Conservation (phyloP, 1,140 invertebrate species). For the Brachionus asplanchnoidis region DNA sequence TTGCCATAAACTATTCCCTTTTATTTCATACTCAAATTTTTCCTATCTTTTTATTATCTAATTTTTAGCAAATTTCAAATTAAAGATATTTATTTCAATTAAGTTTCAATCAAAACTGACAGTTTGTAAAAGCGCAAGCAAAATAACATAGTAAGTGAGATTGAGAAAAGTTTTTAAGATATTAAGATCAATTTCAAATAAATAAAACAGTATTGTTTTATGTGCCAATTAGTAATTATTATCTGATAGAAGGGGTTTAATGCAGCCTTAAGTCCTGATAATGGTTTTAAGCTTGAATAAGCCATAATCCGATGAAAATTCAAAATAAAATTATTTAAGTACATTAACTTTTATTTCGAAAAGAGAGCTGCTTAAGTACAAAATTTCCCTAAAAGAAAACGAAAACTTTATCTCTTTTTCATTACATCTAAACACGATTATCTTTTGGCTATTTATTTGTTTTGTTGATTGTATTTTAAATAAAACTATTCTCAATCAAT, state of each 20-base stretch:
- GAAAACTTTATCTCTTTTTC: background rate
- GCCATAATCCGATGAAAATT: background rate
- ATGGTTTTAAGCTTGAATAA: background rate
- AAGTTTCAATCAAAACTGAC: slow-evolving; percentile 28
- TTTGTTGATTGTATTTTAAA: slow-evolving; percentile 13
- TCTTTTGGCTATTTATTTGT: slow-evolving; percentile 31
- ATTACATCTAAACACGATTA: background rate
- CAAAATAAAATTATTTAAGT: slow-evolving; percentile 13
- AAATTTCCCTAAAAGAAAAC: background rate
- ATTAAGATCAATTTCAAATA: slow-evolving; percentile 5
- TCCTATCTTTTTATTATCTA: background rate
- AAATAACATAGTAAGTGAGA: background rate
- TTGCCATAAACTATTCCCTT: background rate
- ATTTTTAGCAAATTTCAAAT: background rate
- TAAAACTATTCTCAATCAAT: background rate
- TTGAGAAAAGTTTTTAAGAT: background rate
- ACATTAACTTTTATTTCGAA: background rate
- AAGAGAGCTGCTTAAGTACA: background rate
- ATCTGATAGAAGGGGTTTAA: background rate
- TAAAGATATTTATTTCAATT: slow-evolving; percentile 38
- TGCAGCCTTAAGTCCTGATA: background rate
- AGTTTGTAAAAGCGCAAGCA: background rate
- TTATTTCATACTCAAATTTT: background rate
- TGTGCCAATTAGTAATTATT: background rate
- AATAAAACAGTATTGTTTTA: background rate